A percentile compares a stretch with the other conserved stretches of the same genome.
Conservation (phyloP, 2,797 vertebrate genomes). For the Semotilus atromaculatus region DNA sequence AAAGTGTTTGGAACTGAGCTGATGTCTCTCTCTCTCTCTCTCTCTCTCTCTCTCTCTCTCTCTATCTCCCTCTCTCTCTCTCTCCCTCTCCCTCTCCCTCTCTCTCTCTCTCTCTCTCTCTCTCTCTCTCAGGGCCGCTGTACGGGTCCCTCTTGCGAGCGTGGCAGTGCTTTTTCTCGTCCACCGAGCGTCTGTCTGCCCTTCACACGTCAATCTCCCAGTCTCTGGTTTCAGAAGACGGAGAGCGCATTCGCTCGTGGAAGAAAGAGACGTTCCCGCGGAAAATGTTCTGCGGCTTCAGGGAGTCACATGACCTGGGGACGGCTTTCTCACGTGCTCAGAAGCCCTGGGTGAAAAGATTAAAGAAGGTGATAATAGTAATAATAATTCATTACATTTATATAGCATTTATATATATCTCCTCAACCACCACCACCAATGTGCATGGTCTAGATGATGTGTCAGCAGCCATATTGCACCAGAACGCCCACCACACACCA, state of each 20-base stretch:
- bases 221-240: constrained; percentile 71
- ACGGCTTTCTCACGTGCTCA: constrained; percentile 75
- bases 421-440: no score
- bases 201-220: constrained; percentile 79
- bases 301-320: constrained; percentile 73
- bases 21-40: constrained; percentile 46
- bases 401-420: no score
- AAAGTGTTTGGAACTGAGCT: background rate
- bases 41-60: constrained; percentile 52
- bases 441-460: no score
- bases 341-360: constrained; percentile 81
- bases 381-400: no score
- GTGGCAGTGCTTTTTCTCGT: constrained; percentile 77
- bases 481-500: no score
- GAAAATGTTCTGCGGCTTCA: constrained; percentile 78
- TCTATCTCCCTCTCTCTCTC: constrained; percentile 42
- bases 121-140: constrained; percentile 71
- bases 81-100: constrained; percentile 55
- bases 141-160: constrained; percentile 76
- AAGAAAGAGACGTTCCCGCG: constrained; percentile 82
- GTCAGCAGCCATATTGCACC: no score
- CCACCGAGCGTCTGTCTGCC: constrained; percentile 72
- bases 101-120: constrained; percentile 14
- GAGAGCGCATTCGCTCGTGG: constrained; percentile 70
- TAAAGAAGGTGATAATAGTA: constrained; percentile 71